Evolutionary conservation across 2,888 invertebrate species (phyloP).

Genomic region (Oligia fasciuncula): DNA sequence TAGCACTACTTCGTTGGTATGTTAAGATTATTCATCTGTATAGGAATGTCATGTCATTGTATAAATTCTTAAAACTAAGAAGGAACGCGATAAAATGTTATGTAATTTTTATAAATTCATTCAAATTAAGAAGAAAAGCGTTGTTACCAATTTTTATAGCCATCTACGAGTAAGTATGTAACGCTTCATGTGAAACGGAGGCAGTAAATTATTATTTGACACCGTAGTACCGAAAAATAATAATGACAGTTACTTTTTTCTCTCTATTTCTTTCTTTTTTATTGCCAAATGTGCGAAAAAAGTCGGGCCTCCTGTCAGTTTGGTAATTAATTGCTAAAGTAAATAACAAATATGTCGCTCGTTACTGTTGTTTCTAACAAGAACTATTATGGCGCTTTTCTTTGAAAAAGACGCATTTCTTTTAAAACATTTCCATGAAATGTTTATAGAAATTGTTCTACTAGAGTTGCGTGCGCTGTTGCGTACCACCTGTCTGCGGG

Average conservation of each 20-base stretch:
- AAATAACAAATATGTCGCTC: background rate
- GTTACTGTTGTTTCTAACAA: constrained; percentile 10
- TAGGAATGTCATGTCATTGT: constrained; percentile 9
- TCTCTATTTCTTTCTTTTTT: background rate
- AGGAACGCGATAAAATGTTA: background rate
- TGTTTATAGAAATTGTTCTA: background rate
- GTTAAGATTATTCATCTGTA: constrained; percentile 9
- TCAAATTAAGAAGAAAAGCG: background rate
- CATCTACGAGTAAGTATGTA: background rate
- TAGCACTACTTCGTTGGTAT: background rate
- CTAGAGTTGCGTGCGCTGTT: background rate
- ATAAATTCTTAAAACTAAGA: background rate
- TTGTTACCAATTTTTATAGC: background rate
- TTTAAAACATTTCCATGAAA: background rate
- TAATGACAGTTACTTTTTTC: background rate
- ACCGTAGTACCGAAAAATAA: background rate
- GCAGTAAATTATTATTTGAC: background rate
- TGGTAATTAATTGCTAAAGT: constrained; percentile 2
- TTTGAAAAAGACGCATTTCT: background rate
- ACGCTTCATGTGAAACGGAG: background rate
- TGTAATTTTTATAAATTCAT: background rate
- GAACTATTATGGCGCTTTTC: background rate
- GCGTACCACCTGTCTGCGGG: background rate
- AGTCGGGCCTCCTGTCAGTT: background rate
- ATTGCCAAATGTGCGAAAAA: background rate